A percentile compares a stretch with the other conserved stretches of the same genome.
Evolutionary conservation across 2,113 vertebrate species (phyloP).

Genomic region (Felis chaus): DNA sequence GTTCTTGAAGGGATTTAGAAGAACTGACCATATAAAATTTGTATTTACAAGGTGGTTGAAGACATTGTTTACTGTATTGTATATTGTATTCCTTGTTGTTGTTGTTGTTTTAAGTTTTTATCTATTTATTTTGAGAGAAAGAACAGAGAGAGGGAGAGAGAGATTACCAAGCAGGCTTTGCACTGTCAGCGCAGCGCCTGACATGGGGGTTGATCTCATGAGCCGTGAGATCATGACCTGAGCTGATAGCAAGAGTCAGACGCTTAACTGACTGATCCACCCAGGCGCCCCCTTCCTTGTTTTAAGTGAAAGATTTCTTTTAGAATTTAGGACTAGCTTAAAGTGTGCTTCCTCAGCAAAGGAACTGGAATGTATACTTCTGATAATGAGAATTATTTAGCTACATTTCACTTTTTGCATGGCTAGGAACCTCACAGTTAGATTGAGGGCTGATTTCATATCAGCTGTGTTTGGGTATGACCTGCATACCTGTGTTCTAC

Average conservation of each 20-base stretch:
- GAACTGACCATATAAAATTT: not conserved
- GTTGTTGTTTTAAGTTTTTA: no score
- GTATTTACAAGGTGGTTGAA: not conserved
- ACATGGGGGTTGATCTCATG: no score
- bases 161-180: no score
- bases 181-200: no score
- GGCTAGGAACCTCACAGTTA: not conserved
- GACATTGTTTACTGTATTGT: not conserved
- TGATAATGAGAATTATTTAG: not conserved
- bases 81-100: not conserved
- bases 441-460: not conserved
- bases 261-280: no score
- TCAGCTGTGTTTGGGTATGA: not conserved
- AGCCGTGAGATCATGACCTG: no score
- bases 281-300: not conserved
- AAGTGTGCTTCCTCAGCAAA: not conserved
- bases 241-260: no score
- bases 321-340: not conserved
- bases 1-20: not conserved
- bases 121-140: no score
- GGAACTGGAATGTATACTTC: not conserved
- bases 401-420: not conserved
- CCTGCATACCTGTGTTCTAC: not conserved
- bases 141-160: no score
- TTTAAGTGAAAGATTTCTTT: slow-evolving; percentile 21